Evolutionary conservation across 2,113 vertebrate species (phyloP), one percentile per base, ranked within the genome.

Genomic region (Xyrauchen texanus): DNA sequence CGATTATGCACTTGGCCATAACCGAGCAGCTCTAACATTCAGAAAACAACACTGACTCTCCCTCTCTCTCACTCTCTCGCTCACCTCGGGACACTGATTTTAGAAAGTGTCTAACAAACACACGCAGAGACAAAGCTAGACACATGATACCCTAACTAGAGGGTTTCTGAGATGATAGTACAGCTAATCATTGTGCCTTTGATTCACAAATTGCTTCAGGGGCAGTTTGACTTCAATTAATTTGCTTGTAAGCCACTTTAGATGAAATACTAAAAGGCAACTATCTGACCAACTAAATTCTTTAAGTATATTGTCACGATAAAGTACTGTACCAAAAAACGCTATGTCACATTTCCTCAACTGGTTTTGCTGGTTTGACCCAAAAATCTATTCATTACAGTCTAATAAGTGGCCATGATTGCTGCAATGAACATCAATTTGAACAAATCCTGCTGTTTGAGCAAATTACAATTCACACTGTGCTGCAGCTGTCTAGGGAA

Each of bases 401-500:
- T 47, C 57, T 5, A 34, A 62, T 34, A 63, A 51, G 51, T 62
- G 15, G n/a, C 16, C 13, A 7, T 21, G 11, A 75, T 13, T 75
- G 72, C 12, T 55, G 34, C 64, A 76, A 64, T 76, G 55, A 57
- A 6, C 5, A 5, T 44, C 16, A 76, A 53, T 46, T 73, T 42
- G 15, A 47, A 45, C 15, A 63, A 55, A 76, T 44, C 49, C 73
- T 76, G 61, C 73, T 53, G 73, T 52, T 76, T 12, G 21, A 7
- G 61, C 21, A 8, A 64, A 65, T 65, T 55, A 76, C 47, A 76
- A 53, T 42, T 76, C 73, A 44, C 49, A 45, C 49, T 55, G 61
- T 65, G 49, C 21, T 42, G 8, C 73, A 2, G 12, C 11, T 64
- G 49, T 52, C 60, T 65, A 42, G 49, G 34, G 73, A 76, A 76